These are phyloP conservation scores for Drosophila trapezifrons DNA, from an alignment of 1,140 invertebrate genomes.

Conservation along the genomic window DNA sequence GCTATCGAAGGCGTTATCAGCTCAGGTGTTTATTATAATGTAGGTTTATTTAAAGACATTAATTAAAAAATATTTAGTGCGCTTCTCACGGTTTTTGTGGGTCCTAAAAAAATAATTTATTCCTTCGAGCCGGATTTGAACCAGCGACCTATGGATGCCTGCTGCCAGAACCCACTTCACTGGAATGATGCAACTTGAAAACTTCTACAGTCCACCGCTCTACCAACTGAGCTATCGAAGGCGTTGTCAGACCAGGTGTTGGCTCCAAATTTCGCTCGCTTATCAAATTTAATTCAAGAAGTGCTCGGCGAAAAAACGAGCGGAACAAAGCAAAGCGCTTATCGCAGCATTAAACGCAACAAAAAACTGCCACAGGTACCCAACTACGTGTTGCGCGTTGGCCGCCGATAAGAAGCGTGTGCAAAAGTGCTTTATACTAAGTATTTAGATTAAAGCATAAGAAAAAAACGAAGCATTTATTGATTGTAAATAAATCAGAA, in stretches of 20 bases:
- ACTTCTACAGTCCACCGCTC: slow-evolving; percentile 93
- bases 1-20: slow-evolving; percentile 73
- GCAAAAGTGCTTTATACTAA: slow-evolving; percentile 8
- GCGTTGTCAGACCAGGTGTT: slow-evolving; percentile 75
- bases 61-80: too few species aligned
- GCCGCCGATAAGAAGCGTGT: slow-evolving; percentile 37
- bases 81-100: too few species aligned
- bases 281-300: slow-evolving; percentile 41
- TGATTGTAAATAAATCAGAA: slow-evolving; percentile 18
- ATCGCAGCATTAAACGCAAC: slow-evolving; percentile 59
- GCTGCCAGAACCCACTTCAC: neutral
- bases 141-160: slow-evolving; percentile 89
- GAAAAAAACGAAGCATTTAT: slow-evolving; percentile 23
- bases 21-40: slow-evolving; percentile 7
- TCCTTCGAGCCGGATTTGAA: slow-evolving; percentile 90
- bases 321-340: slow-evolving; percentile 59
- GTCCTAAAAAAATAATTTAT: too few species aligned
- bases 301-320: slow-evolving; percentile 11
- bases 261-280: slow-evolving; percentile 24
- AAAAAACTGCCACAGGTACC: slow-evolving; percentile 22
- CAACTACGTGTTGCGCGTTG: slow-evolving; percentile 3
- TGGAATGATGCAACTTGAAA: too few species aligned
- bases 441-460: slow-evolving; percentile 32
- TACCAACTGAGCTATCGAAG: slow-evolving; percentile 95
- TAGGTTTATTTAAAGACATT: too few species aligned